A percentile compares a stretch with the other conserved stretches of the same genome.
phyloP scores from a whole-genome alignment of 2,888 invertebrate species.

The Deilephila elpenor region DNA sequence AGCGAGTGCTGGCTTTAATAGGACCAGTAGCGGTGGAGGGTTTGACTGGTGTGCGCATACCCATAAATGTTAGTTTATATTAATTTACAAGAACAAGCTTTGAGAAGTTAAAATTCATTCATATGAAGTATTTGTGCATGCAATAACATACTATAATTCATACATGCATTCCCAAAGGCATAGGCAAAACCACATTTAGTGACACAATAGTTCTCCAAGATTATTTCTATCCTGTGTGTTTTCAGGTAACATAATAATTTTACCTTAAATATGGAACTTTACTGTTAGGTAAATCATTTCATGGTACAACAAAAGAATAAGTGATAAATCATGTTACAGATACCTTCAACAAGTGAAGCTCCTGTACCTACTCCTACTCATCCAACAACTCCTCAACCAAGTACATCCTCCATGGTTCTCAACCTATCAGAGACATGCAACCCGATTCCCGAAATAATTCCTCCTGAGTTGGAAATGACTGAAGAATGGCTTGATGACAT shows the following conservation, averaged over 20 bases:
- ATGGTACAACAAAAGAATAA: not conserved
- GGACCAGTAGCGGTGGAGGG: not conserved
- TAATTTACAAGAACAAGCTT: not conserved
- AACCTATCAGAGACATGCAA: no score
- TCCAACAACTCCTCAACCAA: not conserved
- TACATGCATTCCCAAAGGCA: not conserved
- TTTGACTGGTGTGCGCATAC: not conserved
- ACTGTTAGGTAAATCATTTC: not conserved
- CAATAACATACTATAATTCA: not conserved
- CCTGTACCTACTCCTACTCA: not conserved
- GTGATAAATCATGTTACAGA: not conserved
- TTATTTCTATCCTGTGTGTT: no score
- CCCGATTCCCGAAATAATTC: no score
- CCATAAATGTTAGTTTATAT: not conserved
- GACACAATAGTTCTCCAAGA: no score
- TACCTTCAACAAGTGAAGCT: not conserved
- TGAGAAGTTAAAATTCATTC: not conserved
- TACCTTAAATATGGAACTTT: no score
- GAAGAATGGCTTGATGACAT: no score
- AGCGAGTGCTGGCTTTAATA: not conserved
- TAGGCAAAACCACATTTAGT: no score
- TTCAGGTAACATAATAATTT: not conserved
- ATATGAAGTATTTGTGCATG: not conserved
- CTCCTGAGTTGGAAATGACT: no score
- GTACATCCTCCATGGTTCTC: no score